Conservation (phyloP, 2,797 vertebrate genomes). For the Chiloscyllium punctatum region DNA sequence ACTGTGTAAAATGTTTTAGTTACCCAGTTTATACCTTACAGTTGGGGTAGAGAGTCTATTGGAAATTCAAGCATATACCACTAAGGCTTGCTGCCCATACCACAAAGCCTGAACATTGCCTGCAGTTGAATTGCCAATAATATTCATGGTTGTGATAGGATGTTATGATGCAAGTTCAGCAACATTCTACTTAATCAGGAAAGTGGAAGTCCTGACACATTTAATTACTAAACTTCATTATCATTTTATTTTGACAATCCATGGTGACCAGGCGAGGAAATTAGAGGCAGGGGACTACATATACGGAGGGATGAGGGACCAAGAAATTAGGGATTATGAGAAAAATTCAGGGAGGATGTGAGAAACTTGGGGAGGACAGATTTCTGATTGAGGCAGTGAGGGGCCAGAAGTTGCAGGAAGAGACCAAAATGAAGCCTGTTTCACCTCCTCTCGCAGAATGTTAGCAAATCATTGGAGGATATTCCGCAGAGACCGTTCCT, state of each 20-base stretch:
- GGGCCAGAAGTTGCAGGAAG: background rate
- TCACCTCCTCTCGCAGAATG: background rate
- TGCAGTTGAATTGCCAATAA: background rate
- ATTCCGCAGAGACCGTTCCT: no score
- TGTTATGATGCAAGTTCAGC: background rate
- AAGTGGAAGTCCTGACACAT: background rate
- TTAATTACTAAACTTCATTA: background rate
- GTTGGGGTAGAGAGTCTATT: background rate
- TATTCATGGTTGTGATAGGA: background rate
- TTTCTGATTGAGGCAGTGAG: background rate
- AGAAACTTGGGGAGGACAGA: background rate
- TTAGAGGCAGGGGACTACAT: background rate
- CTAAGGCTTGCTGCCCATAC: no score
- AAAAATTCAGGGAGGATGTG: no score
- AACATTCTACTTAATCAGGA: background rate
- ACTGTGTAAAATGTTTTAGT: background rate
- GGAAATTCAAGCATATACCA: background rate
- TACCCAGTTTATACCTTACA: background rate
- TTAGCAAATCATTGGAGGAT: no score
- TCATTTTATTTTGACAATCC: background rate
- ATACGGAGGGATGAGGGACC: background rate
- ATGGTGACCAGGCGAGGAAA: background rate
- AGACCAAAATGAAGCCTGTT: background rate
- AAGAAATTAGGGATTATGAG: background rate
- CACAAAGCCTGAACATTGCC: background rate